Evolutionary conservation across 2,888 invertebrate species (phyloP).

Genomic region (Crocallis elinguaria): DNA sequence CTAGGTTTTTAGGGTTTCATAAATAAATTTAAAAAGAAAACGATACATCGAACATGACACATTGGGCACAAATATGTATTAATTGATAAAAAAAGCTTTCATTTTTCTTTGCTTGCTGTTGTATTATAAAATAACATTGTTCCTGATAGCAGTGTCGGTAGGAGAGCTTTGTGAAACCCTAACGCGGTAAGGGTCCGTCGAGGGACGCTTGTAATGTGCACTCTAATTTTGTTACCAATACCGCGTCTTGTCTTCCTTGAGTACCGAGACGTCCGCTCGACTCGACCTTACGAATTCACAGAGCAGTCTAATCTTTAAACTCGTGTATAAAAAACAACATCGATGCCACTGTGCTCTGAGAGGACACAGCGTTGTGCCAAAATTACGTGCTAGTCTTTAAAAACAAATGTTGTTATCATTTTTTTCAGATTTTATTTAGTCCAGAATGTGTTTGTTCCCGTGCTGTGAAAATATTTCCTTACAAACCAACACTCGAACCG

Average conservation of each 20-base stretch:
- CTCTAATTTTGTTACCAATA: slow-evolving; percentile 20
- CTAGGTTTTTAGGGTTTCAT: slow-evolving; percentile 75
- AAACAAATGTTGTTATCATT: slow-evolving; percentile 82
- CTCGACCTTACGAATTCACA: slow-evolving; percentile 58
- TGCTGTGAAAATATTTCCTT: slow-evolving; percentile 79
- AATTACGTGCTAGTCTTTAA: slow-evolving; percentile 83
- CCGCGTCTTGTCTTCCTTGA: slow-evolving; percentile 17
- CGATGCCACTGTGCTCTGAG: slow-evolving; percentile 73
- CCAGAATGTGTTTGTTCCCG: slow-evolving; percentile 83
- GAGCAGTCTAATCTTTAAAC: slow-evolving; percentile 58
- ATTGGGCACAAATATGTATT: slow-evolving; percentile 78
- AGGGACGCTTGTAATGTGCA: slow-evolving; percentile 6
- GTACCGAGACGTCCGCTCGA: slow-evolving; percentile 30
- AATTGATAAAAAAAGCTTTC: slow-evolving; percentile 58
- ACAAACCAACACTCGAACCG: slow-evolving; percentile 77
- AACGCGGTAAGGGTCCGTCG: slow-evolving; percentile 39
- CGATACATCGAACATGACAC: slow-evolving; percentile 84
- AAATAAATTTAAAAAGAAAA: slow-evolving; percentile 76
- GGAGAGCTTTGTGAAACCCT: slow-evolving; percentile 68
- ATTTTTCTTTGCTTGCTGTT: slow-evolving; percentile 69
- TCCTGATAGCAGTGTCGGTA: slow-evolving; percentile 57
- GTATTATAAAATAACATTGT: slow-evolving; percentile 59
- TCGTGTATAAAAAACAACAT: slow-evolving; percentile 75
- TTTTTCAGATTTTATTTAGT: slow-evolving; percentile 84
- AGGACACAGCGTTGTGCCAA: slow-evolving; percentile 82